phyloP scores from a whole-genome alignment of 2,888 invertebrate genomes.

The Orchesellides sinensis region DNA sequence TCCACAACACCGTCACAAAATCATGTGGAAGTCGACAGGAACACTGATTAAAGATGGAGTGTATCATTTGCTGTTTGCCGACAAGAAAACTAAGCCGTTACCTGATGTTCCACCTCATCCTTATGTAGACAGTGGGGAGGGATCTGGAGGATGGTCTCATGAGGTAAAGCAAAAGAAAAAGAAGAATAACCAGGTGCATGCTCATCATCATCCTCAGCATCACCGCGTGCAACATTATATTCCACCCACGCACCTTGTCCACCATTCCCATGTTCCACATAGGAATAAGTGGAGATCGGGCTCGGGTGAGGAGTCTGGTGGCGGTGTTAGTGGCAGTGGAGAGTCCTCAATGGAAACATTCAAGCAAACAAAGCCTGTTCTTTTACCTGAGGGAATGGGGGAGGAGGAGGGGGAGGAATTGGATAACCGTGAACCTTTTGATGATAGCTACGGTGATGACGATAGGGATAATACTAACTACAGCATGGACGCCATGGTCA shows the following conservation, averaged over 20 bases:
- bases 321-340: too few species aligned
- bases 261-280: too few species aligned
- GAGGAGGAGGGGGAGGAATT: neutral
- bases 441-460: neutral
- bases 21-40: slow-evolving; percentile 24
- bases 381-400: neutral
- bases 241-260: too few species aligned
- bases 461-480: neutral
- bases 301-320: too few species aligned
- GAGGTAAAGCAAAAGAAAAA: neutral
- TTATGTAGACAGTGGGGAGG: neutral
- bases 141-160: neutral
- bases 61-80: slow-evolving; percentile 35
- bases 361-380: neutral
- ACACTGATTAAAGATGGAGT: slow-evolving; percentile 21
- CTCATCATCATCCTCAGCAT: neutral
- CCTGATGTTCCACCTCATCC: neutral
- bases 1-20: slow-evolving; percentile 15
- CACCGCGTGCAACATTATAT: neutral
- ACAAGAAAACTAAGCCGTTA: slow-evolving; percentile 8
- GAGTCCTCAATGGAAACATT: neutral
- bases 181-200: neutral
- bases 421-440: neutral
- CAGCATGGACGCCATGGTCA: neutral
- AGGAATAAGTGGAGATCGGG: too few species aligned